Conservation (phyloP, 2,113 vertebrate genomes). For the Elachura formosa region DNA sequence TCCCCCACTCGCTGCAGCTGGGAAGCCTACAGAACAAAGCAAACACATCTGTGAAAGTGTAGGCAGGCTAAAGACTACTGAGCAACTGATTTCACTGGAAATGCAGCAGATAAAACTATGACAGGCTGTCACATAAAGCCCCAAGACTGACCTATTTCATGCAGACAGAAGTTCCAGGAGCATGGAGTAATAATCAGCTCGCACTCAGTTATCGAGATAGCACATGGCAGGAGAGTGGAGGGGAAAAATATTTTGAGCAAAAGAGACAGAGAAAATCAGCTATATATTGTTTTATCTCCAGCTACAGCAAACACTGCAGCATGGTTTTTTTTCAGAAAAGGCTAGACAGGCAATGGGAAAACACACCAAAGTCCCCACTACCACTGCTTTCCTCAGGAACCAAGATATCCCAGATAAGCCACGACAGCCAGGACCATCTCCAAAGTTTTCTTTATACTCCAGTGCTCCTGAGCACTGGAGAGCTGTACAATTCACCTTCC, state of each 20-base stretch:
- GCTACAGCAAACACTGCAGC: neutral
- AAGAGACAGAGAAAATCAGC: neutral
- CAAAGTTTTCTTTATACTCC: neutral
- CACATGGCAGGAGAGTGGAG: neutral
- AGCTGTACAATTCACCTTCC: neutral
- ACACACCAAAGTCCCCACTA: neutral
- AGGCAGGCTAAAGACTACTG: neutral
- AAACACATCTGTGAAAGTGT: neutral
- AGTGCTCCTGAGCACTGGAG: neutral
- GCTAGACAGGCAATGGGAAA: neutral
- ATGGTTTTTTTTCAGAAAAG: neutral
- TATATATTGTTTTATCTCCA: neutral
- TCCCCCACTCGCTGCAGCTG: rapidly evolving
- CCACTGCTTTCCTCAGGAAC: neutral
- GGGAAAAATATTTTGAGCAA: neutral
- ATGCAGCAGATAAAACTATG: neutral
- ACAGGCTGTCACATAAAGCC: neutral
- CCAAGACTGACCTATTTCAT: neutral
- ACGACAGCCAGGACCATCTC: neutral
- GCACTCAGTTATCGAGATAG: neutral
- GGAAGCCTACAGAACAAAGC: neutral
- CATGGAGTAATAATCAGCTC: neutral
- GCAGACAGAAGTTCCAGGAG: neutral
- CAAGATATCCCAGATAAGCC: neutral
- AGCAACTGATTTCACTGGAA: neutral